Evolutionary conservation across 2,113 vertebrate genomes (phyloP).

Genomic region (Tonatia bakeri): DNA sequence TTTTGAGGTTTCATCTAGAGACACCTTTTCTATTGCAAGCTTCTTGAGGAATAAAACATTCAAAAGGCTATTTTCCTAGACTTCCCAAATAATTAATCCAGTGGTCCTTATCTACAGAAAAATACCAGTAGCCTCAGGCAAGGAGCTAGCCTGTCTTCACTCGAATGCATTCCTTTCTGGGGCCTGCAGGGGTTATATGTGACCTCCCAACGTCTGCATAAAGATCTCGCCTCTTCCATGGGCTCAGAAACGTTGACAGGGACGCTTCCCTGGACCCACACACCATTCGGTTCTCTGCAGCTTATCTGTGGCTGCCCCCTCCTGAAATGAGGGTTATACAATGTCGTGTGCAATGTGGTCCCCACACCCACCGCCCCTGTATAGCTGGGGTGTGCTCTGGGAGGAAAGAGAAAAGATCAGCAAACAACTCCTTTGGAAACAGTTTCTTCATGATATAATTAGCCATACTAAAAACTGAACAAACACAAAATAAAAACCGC

Average conservation of each 20-base stretch:
- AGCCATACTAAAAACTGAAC: neutral
- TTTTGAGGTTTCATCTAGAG: neutral
- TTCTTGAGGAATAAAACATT: neutral
- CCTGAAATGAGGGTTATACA: neutral
- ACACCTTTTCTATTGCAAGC: neutral
- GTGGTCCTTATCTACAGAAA: neutral
- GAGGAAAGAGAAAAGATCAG: neutral
- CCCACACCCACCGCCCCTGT: neutral
- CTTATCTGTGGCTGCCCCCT: neutral
- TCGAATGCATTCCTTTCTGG: neutral
- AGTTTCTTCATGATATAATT: neutral
- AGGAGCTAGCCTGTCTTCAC: neutral
- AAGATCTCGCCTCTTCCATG: neutral
- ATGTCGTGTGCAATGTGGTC: neutral
- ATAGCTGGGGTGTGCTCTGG: neutral
- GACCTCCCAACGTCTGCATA: neutral
- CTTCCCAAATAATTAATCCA: neutral
- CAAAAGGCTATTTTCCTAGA: neutral
- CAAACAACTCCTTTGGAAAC: neutral
- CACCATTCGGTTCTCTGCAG: neutral
- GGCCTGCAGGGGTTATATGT: neutral
- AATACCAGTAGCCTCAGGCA: neutral
- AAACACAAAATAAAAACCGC: neutral
- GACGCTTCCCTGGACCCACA: neutral
- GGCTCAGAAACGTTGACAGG: neutral